Evolutionary conservation across 1,140 invertebrate species (phyloP).

Genomic region (Ectropis grisescens): DNA sequence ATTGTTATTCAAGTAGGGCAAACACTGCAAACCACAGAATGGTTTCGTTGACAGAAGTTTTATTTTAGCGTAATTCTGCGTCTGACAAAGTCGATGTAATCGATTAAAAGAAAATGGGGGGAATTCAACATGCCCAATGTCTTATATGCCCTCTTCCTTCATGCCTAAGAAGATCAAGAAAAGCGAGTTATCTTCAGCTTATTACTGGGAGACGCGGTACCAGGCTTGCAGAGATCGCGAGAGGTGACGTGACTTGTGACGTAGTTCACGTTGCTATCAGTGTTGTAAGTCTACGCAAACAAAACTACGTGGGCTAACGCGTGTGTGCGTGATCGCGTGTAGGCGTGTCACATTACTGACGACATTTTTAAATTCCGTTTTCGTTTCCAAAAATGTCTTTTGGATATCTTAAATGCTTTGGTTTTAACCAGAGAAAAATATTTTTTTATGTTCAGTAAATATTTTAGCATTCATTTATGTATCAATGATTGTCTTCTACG

Average conservation of each 20-base stretch:
- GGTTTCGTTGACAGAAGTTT: no score
- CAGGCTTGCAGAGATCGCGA: constrained; percentile 48
- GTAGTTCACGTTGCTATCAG: constrained; percentile 53
- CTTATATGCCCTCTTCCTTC: no score
- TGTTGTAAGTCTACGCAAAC: constrained; percentile 24
- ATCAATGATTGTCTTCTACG: no score
- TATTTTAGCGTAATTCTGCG: no score
- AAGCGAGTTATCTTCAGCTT: constrained; percentile 65
- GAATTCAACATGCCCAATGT: no score
- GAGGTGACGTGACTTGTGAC: constrained; percentile 49
- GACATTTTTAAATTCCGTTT: constrained; percentile 46
- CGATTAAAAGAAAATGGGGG: no score
- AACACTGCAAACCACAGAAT: no score
- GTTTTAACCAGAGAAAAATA: no score
- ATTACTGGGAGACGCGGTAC: constrained; percentile 60
- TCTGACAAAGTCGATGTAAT: no score
- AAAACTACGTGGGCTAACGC: constrained; percentile 23
- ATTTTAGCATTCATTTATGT: no score
- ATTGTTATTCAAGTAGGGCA: no score
- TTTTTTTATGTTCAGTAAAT: no score
- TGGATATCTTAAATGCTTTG: constrained; percentile 1
- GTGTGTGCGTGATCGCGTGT: constrained; percentile 48
- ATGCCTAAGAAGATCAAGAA: constrained; percentile 50
- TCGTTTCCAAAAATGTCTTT: constrained; percentile 11
- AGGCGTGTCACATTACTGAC: constrained; percentile 45